phyloP scores from a whole-genome alignment of 2,113 vertebrate genomes.

The Mustela lutreola region DNA sequence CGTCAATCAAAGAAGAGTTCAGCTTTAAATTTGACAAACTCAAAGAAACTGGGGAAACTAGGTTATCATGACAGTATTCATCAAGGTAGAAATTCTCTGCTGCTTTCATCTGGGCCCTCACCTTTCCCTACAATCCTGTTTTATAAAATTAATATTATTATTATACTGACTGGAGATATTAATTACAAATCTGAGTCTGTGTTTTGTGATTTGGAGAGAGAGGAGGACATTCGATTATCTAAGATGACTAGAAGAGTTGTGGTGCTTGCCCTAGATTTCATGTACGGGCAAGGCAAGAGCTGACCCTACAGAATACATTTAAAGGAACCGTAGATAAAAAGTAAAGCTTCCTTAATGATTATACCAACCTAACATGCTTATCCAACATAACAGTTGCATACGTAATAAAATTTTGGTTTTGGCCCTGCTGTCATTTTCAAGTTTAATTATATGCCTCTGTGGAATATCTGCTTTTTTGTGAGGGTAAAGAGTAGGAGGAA shows the following conservation, averaged over 20 bases:
- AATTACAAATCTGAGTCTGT: neutral
- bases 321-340: neutral
- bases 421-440: neutral
- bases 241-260: neutral
- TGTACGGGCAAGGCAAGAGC: neutral
- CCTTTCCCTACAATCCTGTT: neutral
- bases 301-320: neutral
- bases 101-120: neutral
- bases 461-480: neutral
- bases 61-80: neutral
- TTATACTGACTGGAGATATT: neutral
- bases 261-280: neutral
- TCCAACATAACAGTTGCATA: neutral
- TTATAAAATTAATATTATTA: neutral
- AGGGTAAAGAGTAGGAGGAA: neutral
- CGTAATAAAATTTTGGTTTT: neutral
- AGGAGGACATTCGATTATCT: neutral
- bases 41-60: neutral
- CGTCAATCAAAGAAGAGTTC: neutral
- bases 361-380: neutral
- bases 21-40: neutral
- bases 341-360: neutral
- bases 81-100: neutral
- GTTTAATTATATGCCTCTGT: neutral
- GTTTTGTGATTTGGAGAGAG: neutral